These are phyloP conservation scores for Ramphastos sulfuratus DNA, from an alignment of 2,113 vertebrate species.

Conservation along the genomic window DNA sequence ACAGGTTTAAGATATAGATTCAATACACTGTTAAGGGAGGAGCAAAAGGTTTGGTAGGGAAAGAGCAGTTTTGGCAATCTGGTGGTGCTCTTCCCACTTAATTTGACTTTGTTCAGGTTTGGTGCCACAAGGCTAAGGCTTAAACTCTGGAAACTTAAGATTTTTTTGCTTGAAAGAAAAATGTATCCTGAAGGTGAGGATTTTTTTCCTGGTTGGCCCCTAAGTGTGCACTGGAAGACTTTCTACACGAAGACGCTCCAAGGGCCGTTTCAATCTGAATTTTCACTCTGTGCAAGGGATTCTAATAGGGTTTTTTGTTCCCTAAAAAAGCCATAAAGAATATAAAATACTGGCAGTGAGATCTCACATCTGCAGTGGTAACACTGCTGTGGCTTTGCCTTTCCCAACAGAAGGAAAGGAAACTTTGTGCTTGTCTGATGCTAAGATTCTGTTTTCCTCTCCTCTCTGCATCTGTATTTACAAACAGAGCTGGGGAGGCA, in stretches of 20 bases:
- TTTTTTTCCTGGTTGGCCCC: neutral
- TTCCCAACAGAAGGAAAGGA: neutral
- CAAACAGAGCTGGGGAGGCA: slow-evolving; percentile 51
- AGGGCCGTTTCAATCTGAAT: neutral
- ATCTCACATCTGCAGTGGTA: neutral
- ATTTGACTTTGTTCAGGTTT: neutral
- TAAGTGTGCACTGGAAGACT: neutral
- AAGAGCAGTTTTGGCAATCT: neutral
- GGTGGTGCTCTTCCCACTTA: neutral
- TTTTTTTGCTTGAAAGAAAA: neutral
- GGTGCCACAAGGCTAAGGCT: neutral
- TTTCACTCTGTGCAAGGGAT: neutral
- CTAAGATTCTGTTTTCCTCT: neutral
- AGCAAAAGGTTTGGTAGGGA: neutral
- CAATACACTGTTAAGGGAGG: neutral
- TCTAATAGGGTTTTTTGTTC: neutral
- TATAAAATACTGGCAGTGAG: neutral
- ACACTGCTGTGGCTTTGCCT: neutral
- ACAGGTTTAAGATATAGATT: neutral
- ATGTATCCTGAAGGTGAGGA: neutral
- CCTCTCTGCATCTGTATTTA: slow-evolving; percentile 50
- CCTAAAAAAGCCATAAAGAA: neutral
- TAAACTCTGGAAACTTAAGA: neutral
- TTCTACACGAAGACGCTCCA: neutral
- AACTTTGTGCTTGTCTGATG: neutral